Conservation (phyloP, 2,888 invertebrate species). For the Electrophaes corylata region DNA sequence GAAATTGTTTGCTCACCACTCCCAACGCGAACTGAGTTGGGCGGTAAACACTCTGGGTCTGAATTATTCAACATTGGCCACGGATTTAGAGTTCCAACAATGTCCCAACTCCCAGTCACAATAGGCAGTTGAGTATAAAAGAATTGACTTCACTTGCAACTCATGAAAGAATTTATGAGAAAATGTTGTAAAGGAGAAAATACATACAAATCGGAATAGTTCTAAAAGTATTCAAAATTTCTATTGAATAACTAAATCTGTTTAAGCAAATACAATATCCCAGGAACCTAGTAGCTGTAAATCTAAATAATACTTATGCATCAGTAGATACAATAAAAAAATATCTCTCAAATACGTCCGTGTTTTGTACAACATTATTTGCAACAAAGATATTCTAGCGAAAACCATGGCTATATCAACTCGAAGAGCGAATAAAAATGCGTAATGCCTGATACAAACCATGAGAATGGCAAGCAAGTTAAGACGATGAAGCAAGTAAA, state of each 20-base stretch:
- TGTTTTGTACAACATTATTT: neutral
- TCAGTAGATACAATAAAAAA: neutral
- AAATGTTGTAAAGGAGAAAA: neutral
- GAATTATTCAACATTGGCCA: constrained; percentile 35
- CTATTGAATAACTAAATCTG: too few species aligned
- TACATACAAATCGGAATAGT: too few species aligned
- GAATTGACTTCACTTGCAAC: neutral
- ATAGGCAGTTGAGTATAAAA: constrained; percentile 21
- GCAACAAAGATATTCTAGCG: constrained; percentile 1
- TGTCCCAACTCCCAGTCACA: constrained; percentile 7
- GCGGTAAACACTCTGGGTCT: constrained; percentile 29
- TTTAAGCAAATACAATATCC: too few species aligned
- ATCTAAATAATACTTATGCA: neutral
- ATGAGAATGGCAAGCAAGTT: neutral
- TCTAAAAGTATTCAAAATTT: too few species aligned
- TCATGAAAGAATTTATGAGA: constrained; percentile 1
- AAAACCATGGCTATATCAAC: constrained; percentile 1
- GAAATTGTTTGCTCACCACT: constrained; percentile 35
- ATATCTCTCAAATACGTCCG: neutral
- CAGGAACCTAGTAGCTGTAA: neutral
- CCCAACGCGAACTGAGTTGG: constrained; percentile 14
- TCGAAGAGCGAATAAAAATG: constrained; percentile 20
- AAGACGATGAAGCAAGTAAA: too few species aligned
- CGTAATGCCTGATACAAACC: constrained; percentile 1
- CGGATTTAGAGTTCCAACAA: constrained; percentile 10